These are phyloP conservation scores for Phanerotoma sp. DNA, from an alignment of 2,888 invertebrate genomes.

Conservation along the genomic window DNA sequence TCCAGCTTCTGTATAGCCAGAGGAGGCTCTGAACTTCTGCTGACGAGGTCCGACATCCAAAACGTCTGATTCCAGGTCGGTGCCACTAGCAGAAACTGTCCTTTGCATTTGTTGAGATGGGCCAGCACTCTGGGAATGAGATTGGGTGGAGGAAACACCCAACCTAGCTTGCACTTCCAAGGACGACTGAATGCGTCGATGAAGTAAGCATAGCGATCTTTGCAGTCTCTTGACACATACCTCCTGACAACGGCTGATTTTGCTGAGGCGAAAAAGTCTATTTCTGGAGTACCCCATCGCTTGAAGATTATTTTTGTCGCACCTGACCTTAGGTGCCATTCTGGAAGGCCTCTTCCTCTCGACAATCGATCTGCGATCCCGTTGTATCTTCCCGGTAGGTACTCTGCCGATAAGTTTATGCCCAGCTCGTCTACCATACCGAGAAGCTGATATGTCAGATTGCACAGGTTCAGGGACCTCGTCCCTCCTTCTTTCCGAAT, in stretches of 20 bases:
- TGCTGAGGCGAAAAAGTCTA: slow-evolving; percentile 31
- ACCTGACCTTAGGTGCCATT: slow-evolving; percentile 6
- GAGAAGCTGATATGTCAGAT: slow-evolving; percentile 22
- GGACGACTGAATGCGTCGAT: slow-evolving; percentile 29
- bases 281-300: slow-evolving; percentile 20
- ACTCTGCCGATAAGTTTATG: slow-evolving; percentile 32
- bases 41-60: slow-evolving; percentile 24
- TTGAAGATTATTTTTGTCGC: slow-evolving; percentile 12
- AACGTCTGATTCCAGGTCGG: slow-evolving; percentile 28
- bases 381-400: slow-evolving; percentile 42
- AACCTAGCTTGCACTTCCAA: slow-evolving; percentile 15
- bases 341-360: not conserved
- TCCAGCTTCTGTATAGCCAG: slow-evolving; percentile 17
- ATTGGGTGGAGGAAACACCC: slow-evolving; percentile 29
- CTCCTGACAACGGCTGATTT: slow-evolving; percentile 21
- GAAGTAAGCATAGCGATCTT: slow-evolving; percentile 29
- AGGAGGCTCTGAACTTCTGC: slow-evolving; percentile 18
- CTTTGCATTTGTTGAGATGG: slow-evolving; percentile 26
- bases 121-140: slow-evolving; percentile 27
- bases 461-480: slow-evolving; percentile 13
- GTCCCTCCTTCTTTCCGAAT: slow-evolving; percentile 30
- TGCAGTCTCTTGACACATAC: slow-evolving; percentile 28
- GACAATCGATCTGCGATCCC: slow-evolving; percentile 41
- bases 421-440: slow-evolving; percentile 21
- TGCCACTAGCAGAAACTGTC: slow-evolving; percentile 21